Conservation (phyloP, 2,797 vertebrate species). For the Taeniopygia guttata region DNA sequence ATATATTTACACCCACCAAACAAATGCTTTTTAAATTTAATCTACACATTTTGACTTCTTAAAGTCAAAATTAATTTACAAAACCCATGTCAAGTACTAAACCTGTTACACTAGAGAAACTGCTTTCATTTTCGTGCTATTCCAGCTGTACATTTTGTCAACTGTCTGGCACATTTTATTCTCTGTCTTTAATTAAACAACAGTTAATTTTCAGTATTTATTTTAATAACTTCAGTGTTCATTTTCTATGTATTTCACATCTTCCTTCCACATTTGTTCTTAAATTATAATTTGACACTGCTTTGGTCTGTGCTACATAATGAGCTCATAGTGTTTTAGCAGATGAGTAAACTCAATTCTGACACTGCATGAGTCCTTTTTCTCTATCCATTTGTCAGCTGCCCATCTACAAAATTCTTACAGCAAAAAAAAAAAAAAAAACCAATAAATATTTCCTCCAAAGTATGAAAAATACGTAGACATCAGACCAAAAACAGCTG, state of each 20-base stretch:
- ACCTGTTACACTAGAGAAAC: background rate
- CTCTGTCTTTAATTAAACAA: background rate
- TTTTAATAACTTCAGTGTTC: background rate
- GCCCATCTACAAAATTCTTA: background rate
- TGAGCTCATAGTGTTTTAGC: background rate
- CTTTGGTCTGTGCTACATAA: background rate
- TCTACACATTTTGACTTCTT: background rate
- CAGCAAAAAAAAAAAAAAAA: background rate
- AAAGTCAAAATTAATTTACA: background rate
- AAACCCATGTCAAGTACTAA: background rate
- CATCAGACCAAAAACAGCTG: background rate
- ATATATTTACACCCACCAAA: conserved; percentile 3
- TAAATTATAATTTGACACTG: background rate
- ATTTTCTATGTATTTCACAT: background rate
- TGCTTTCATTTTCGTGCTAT: background rate
- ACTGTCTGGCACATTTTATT: background rate
- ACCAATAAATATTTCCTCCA: background rate
- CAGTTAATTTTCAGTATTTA: background rate
- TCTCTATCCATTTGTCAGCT: background rate
- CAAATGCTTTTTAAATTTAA: conserved; percentile 13
- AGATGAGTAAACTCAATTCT: background rate
- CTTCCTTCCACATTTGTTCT: background rate
- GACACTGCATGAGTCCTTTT: background rate
- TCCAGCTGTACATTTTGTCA: background rate
- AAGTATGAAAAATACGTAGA: background rate